A percentile compares a stretch with the other conserved stretches of the same genome.
Conservation (phyloP, 2,888 invertebrate genomes). For the Gastrophysa polygoni region DNA sequence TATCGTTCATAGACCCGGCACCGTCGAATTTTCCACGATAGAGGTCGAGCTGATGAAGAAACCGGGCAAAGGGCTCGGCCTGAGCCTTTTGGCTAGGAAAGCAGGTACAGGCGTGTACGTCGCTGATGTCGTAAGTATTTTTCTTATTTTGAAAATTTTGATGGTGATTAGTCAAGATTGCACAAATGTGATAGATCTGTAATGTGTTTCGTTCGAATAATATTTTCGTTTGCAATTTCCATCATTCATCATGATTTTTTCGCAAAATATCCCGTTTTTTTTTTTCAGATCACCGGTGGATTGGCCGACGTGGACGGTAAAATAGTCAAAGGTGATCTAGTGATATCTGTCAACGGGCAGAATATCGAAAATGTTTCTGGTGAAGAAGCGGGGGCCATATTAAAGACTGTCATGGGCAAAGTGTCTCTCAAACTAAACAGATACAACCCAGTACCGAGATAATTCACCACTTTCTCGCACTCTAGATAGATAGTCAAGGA, state of each 20-base stretch:
- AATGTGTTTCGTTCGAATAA: too few relatives aligned
- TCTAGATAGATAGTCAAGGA: conserved; percentile 14
- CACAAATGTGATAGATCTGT: too few relatives aligned
- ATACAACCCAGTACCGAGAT: conserved; percentile 70
- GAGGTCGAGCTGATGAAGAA: conserved; percentile 88
- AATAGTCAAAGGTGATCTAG: conserved; percentile 89
- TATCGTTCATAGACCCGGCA: conserved; percentile 78
- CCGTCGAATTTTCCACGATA: conserved; percentile 71
- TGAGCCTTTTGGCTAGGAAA: conserved; percentile 82
- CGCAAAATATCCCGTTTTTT: too few relatives aligned
- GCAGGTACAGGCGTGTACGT: conserved; percentile 86
- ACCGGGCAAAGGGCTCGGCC: conserved; percentile 84
- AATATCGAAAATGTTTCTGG: conserved; percentile 77
- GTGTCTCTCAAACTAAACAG: conserved; percentile 84
- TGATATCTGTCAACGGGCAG: conserved; percentile 87
- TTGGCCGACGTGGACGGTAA: conserved; percentile 87
- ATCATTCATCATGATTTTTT: too few relatives aligned
- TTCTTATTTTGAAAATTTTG: too few relatives aligned
- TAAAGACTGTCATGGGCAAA: conserved; percentile 86
- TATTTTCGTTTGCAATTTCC: too few relatives aligned
- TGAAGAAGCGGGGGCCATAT: conserved; percentile 85
- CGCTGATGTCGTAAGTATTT: conserved; percentile 82
- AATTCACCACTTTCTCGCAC: conserved; percentile 31
- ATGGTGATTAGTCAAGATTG: too few relatives aligned
- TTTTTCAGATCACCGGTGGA: conserved; percentile 79